Evolutionary conservation across 2,113 vertebrate genomes (phyloP), one percentile per base, ranked within the genome.

Genomic region (Hemibagrus wyckioides): DNA sequence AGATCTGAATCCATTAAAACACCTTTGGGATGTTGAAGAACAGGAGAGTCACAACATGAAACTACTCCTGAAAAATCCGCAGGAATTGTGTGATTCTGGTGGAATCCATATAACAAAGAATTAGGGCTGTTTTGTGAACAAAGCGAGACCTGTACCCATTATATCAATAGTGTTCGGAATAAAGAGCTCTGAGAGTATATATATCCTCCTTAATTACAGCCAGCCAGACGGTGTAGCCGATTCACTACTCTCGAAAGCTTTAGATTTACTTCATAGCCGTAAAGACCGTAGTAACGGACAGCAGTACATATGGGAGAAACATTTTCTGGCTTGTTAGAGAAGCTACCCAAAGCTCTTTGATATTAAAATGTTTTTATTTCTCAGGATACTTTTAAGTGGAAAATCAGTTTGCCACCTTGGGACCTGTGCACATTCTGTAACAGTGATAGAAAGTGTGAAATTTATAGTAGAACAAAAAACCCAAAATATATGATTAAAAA

Each of bases 271-370:
- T 21, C 48, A 41, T 56, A 71, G 39, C 28, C 17, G 82, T 50
- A 54, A 33, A 48, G 54, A 52, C 39, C n/a, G 28, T 54, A n/a
- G 33, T 75, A 14, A 30, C 48, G 11, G 11, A 17, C 4, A 28
- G 41, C 41, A 48, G 19, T 76, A 73, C 54, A 23, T 33, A 39
- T 59, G 36, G 36, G 33, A 33, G 57, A 41, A 14, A 1, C 10
- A 10, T 21, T 79, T 63, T n/a, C 71, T 25, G 28, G 48, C 23
- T 67, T 86, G 41, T 80, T 86, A 67, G 13, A 86, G 30, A 81
- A 81, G n/a, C 52, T 85, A 69, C 69, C 13, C 54, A 41, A 54
- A 80, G 21, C 1, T 6, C n/a, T 52, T 54, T 50, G 19, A 39
- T 67, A 86, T 80, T 52, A 67, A 67, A 63, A 80, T 6, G n/a